Percentiles rank a stretch among this genome's conserved stretches.
Evolutionary conservation across 2,888 invertebrate species (phyloP).

Genomic region (Leptinotarsa haldemani): DNA sequence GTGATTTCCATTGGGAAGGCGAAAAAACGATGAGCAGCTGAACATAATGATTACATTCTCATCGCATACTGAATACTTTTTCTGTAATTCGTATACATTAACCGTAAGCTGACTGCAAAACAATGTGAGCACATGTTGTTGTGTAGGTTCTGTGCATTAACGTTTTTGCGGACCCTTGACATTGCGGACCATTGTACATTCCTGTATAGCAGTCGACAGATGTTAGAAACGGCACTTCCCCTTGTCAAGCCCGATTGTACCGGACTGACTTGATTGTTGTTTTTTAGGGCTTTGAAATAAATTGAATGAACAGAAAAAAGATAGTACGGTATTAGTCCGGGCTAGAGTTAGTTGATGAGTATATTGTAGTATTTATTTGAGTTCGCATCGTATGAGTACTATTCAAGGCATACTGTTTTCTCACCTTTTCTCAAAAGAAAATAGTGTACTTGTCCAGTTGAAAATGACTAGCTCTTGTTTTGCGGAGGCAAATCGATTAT

Average conservation of each 20-base stretch:
- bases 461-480: no score
- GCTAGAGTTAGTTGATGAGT: no score
- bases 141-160: constrained; percentile 29
- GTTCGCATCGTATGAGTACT: no score
- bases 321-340: not conserved
- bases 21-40: constrained; percentile 16
- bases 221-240: constrained; percentile 21
- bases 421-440: no score
- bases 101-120: constrained; percentile 20
- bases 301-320: not conserved
- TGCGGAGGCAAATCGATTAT: no score
- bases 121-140: constrained; percentile 26
- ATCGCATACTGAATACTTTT: constrained; percentile 21
- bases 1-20: not conserved
- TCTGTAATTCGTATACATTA: constrained; percentile 17
- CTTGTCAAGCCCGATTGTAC: constrained; percentile 11
- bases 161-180: constrained; percentile 22
- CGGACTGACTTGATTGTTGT: constrained; percentile 17
- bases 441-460: no score
- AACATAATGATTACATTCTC: constrained; percentile 15
- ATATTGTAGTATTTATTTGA: no score
- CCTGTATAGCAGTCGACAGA: constrained; percentile 26
- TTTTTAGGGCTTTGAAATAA: constrained; percentile 1
- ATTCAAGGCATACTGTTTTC: no score
- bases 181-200: constrained; percentile 14